These are phyloP conservation scores for Propithecus coquereli DNA, from an alignment of 2,113 vertebrate genomes.

Conservation along the genomic window DNA sequence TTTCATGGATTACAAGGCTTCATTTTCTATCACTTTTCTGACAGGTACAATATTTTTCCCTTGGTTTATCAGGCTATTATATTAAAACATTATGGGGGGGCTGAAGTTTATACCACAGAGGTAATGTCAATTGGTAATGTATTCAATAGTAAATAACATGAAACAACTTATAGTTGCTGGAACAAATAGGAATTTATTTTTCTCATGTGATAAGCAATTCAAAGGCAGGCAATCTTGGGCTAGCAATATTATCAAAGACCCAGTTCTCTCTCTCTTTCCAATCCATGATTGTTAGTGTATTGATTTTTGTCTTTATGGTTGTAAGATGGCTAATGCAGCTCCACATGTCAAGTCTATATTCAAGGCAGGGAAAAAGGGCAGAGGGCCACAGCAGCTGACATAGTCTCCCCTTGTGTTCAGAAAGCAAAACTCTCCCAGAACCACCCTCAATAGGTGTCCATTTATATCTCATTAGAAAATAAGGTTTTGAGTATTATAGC, in stretches of 20 bases:
- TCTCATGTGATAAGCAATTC: not conserved
- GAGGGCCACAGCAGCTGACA: not conserved
- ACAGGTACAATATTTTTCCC: slow-evolving; percentile 21
- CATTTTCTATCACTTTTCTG: slow-evolving; percentile 24
- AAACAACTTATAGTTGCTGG: slow-evolving; percentile 16
- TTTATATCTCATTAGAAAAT: slow-evolving; percentile 19
- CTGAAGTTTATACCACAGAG: not conserved
- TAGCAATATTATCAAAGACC: not conserved
- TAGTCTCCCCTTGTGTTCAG: not conserved
- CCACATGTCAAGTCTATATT: not conserved
- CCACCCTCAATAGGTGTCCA: not conserved
- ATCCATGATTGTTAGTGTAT: not conserved
- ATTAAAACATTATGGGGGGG: not conserved
- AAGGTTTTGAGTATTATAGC: slow-evolving; percentile 1
- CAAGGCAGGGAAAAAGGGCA: not conserved
- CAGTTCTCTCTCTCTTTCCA: slow-evolving; percentile 5
- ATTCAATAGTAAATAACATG: slow-evolving; percentile 50
- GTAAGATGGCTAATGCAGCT: not conserved
- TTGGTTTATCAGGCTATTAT: slow-evolving; percentile 1
- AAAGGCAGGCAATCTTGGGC: not conserved
- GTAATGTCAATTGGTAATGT: not conserved
- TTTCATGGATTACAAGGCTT: slow-evolving; percentile 20
- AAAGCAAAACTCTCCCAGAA: slow-evolving; percentile 10
- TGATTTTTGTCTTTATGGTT: not conserved
- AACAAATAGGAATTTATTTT: slow-evolving; percentile 42